Base-by-base conservation (phyloP, 2,797 vertebrate species). In the Balearica regulorum region DNA sequence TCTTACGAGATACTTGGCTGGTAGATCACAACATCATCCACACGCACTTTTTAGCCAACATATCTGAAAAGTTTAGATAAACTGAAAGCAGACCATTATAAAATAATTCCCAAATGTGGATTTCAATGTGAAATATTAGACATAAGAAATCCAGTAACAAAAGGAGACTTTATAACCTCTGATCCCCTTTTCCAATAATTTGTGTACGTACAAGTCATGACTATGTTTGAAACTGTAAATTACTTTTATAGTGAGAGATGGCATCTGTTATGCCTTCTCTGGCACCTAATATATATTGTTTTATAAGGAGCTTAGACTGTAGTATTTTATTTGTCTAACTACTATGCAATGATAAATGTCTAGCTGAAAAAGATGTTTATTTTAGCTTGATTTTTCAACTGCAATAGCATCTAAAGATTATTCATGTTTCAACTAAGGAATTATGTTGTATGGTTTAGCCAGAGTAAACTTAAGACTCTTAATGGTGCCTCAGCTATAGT, bases 331-430 rank as follows among this genome's bases (percentile, higher is more conserved):
- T 60, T 94, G 78, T 96, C 86, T 94, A 96, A 97, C 73, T 93
- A 85, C 64, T 88, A 90, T 64, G 61, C 8, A 92, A 60, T 85
- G 82, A 95, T 95, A 93, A 92, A 93, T 98, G 89, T 91, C 94
- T 54, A 94, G 77, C 60, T 87, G 96, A 96, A 97, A 98, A 98
- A 94, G 54, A 91, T 89, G 96, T 95, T 97, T 98, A 98, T 97
- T 97, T 89, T 96, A 94, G 96, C 95, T 68, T 91, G 95, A 98
- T 98, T 98, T 97, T 98, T 95, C 76, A 91, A 92, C 39, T 92
- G 75, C 89, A 97, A 96, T 76, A 83, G 58, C 90, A 83, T 92
- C 87, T 97, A 89, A 97, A 96, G 90, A 96, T 96, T 90, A 93
- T 82, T 66, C 60, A 61, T 53, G 58, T 97, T 98, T 97, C 96